Conservation (phyloP, 2,888 invertebrate species). For the Ditula angustiorana region DNA sequence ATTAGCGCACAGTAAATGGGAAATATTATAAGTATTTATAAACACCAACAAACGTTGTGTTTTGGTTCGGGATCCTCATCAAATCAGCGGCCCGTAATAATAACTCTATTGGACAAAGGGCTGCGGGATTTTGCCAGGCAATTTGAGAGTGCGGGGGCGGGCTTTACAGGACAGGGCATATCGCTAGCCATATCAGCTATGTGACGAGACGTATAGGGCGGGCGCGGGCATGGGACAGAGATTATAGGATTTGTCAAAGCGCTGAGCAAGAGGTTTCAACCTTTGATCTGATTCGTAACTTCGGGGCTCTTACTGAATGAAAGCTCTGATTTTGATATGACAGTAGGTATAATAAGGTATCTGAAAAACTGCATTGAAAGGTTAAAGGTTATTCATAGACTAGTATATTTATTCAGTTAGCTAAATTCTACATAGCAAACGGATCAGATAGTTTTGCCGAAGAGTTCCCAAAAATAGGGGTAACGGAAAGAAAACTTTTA, state of each 20-base stretch:
- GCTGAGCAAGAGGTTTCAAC: constrained; percentile 10
- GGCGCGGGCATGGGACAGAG: constrained; percentile 39
- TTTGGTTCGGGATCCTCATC: constrained; percentile 57
- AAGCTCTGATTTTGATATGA: background rate
- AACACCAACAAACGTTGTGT: constrained; percentile 4
- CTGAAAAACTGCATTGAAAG: background rate
- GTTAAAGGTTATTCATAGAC: background rate
- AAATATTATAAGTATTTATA: background rate
- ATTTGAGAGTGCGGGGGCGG: constrained; percentile 70
- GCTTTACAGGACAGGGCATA: constrained; percentile 51
- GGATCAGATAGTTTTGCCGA: background rate
- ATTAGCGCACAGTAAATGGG: background rate
- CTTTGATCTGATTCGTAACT: constrained; percentile 12
- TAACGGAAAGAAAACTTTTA: background rate
- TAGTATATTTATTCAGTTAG: too few species aligned
- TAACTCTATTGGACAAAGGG: constrained; percentile 76
- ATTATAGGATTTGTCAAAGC: constrained; percentile 39
- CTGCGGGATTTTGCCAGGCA: constrained; percentile 71
- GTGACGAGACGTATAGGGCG: constrained; percentile 47
- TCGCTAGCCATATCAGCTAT: constrained; percentile 44
- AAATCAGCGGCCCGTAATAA: constrained; percentile 77
- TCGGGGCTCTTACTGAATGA: background rate
- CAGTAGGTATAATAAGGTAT: background rate
- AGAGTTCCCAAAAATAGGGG: background rate
- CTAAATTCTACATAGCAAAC: background rate